These are phyloP conservation scores for Tachystola acroxantha DNA, from an alignment of 2,888 invertebrate species.

Conservation along the genomic window DNA sequence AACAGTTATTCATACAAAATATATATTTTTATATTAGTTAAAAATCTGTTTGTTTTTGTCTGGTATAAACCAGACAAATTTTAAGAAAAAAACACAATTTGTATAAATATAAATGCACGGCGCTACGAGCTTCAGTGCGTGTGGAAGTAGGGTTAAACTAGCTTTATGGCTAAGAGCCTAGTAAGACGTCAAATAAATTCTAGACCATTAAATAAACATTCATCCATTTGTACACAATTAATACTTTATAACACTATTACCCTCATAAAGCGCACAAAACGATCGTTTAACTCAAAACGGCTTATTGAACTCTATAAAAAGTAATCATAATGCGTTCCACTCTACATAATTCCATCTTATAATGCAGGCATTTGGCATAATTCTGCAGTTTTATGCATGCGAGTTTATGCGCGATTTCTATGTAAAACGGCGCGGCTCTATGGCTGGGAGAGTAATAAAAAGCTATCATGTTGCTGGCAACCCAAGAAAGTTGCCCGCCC, in stretches of 20 bases:
- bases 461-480: conserved; percentile 4
- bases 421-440: conserved; percentile 7
- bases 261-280: not conserved
- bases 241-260: not conserved
- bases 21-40: too few relatives aligned
- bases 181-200: too few relatives aligned
- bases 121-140: too few relatives aligned
- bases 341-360: not conserved
- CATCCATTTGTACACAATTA: not conserved
- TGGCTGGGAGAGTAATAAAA: conserved; percentile 1
- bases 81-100: too few relatives aligned
- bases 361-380: conserved; percentile 1
- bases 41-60: too few relatives aligned
- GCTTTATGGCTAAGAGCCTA: too few relatives aligned
- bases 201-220: too few relatives aligned
- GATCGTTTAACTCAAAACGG: conserved; percentile 2
- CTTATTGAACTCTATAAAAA: not conserved
- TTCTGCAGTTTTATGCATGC: conserved; percentile 2
- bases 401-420: conserved; percentile 9
- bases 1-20: too few relatives aligned
- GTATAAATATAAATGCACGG: too few relatives aligned
- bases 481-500: conserved; percentile 6
- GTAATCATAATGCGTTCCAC: not conserved
- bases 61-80: too few relatives aligned
- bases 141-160: too few relatives aligned